These are phyloP conservation scores for Elymnias hypermnestra DNA, from an alignment of 1,140 invertebrate species.

Conservation along the genomic window DNA sequence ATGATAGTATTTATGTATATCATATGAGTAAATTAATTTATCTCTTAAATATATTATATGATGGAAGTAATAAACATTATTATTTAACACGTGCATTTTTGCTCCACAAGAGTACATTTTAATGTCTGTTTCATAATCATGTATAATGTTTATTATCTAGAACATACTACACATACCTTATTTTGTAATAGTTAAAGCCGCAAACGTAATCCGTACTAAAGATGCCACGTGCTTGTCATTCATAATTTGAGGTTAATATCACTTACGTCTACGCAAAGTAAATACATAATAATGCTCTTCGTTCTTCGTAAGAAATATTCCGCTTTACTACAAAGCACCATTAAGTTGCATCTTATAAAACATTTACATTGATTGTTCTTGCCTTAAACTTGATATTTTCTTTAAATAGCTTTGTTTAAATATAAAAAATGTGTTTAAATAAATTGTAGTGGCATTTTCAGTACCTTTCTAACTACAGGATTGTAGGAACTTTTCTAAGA, in stretches of 20 bases:
- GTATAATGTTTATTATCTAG: conserved; percentile 7
- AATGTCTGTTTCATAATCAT: not conserved
- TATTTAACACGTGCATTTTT: too few relatives aligned
- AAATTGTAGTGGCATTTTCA: too few relatives aligned
- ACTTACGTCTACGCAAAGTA: conserved; percentile 35
- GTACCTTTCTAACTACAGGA: too few relatives aligned
- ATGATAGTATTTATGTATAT: too few relatives aligned
- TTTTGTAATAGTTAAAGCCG: conserved; percentile 16
- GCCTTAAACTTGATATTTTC: not conserved
- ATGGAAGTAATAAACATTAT: too few relatives aligned
- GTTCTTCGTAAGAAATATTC: conserved; percentile 10
- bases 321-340: not conserved
- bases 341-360: not conserved
- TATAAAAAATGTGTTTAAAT: not conserved
- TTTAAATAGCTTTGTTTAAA: too few relatives aligned
- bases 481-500: too few relatives aligned
- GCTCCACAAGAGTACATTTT: too few relatives aligned
- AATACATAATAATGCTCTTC: conserved; percentile 28
- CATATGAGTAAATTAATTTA: too few relatives aligned
- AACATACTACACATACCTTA: conserved; percentile 4
- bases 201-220: conserved; percentile 32
- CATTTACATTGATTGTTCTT: not conserved
- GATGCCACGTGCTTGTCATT: conserved; percentile 61
- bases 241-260: conserved; percentile 44
- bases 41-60: too few relatives aligned